Base-by-base conservation (phyloP, 1,140 invertebrate genomes). In the Drosophila pachea region DNA sequence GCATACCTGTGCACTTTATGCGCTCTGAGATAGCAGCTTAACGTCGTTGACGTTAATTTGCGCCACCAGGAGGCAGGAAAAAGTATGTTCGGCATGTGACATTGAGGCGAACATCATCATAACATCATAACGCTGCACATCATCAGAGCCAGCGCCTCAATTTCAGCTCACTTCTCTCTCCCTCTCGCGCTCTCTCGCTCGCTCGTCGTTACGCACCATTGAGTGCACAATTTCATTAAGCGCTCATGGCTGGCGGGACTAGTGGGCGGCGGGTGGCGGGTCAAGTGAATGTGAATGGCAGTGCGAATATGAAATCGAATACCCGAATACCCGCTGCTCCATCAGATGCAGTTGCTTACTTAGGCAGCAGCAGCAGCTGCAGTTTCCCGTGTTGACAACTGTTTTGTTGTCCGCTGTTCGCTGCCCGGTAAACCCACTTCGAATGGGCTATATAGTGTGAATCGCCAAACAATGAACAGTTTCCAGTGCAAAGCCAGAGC, bases 181-280 rank as follows among this genome's bases (percentile, higher is more conserved):
- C n/a, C 38, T n/a, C 40, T 14, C 40, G n/a, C 40, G 5, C 3
- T 42, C 40, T 42, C 0, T 42, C 40, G 5, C n/a, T 42, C 11
- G n/a, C 11, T 7, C 83, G 72, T 86, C 87, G 77, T 82, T 73
- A 82, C 87, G 76, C 87, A 87, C 87, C 74, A 88, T 88, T 88
- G 87, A 86, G 73, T 88, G 87, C 87, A 88, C 87, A 88, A 88
- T 88, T 88, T 88, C 87, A 88, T 88, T 88, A 88, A 78, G 77
- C 78, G 70, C 78, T 79, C 69, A 63, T 86, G 76, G 65, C 74
- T 72, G 45, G 14, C 75, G 64, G 22, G 22, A 22, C 22, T 22
- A 3, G 22, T 22, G 22, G 60, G 59, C 32, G 45, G 14, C 75
- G 64, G 60, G 59, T 53, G 55, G 36, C 16, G 7, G 14, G 54